phyloP scores from a whole-genome alignment of 64 coral and sea anemone genomes.

The Porites lutea region DNA sequence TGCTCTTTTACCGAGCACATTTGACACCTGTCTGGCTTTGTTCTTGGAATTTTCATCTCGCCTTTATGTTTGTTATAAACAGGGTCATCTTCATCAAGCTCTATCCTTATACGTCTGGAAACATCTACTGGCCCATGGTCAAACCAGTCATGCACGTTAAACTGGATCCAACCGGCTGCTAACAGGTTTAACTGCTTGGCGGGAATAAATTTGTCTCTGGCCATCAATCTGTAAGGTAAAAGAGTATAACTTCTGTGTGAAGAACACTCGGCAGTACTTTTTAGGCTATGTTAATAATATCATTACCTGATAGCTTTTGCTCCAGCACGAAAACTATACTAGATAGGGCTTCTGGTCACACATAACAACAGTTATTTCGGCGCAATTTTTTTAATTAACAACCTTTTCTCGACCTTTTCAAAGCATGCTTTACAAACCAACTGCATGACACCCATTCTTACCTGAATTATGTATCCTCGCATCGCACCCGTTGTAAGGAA shows the following conservation, averaged over 20 bases:
- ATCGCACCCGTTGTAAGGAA: no score
- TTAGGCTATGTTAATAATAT: no score
- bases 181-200: conserved; percentile 81
- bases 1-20: not conserved
- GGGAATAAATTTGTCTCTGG: conserved; percentile 77
- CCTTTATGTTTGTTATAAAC: not conserved
- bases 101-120: conserved; percentile 37
- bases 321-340: no score
- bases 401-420: no score
- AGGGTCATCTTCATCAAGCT: conserved; percentile 2
- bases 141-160: conserved; percentile 91
- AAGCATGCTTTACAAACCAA: no score
- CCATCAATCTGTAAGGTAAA: conserved; percentile 47
- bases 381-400: no score
- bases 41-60: conserved; percentile 61
- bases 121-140: conserved; percentile 70
- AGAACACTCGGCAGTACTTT: no score
- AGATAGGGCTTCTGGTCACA: no score
- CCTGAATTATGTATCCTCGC: no score
- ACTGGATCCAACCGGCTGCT: conserved; percentile 75
- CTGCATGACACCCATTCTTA: no score
- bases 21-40: conserved; percentile 50
- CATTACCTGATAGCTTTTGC: no score
- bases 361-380: no score
- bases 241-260: not conserved